Evolutionary conservation across 1,140 invertebrate genomes (phyloP).

Genomic region (Aradophagus sp.): DNA sequence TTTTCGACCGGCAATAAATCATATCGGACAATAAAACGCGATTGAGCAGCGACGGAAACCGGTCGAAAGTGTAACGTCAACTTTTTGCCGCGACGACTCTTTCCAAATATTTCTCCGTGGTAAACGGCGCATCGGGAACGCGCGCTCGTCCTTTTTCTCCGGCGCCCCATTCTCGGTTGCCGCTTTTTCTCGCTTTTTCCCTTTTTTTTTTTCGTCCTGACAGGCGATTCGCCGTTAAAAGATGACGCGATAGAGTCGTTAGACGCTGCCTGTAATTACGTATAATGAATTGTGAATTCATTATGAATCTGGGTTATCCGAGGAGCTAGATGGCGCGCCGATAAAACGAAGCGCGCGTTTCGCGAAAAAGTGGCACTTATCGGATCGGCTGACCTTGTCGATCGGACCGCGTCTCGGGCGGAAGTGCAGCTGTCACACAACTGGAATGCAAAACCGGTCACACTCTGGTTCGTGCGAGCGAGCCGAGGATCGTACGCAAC

Average conservation of each 20-base stretch:
- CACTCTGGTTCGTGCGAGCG: conserved; percentile 47
- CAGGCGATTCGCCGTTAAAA: conserved; percentile 25
- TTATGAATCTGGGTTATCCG: conserved; percentile 44
- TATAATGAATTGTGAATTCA: conserved; percentile 32
- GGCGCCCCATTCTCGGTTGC: too few relatives aligned
- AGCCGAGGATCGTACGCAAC: conserved; percentile 9
- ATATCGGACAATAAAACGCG: too few relatives aligned
- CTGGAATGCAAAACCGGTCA: conserved; percentile 51
- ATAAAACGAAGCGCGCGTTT: conserved; percentile 15
- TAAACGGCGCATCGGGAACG: too few relatives aligned
- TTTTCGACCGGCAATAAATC: too few relatives aligned
- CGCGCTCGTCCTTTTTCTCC: conserved; percentile 1
- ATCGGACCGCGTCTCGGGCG: conserved; percentile 39
- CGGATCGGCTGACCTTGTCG: conserved; percentile 52
- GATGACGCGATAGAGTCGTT: conserved; percentile 23
- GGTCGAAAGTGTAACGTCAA: conserved; percentile 9
- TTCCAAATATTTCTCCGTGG: too few relatives aligned
- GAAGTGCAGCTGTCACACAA: conserved; percentile 52
- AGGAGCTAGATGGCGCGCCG: conserved; percentile 7
- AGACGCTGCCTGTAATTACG: conserved; percentile 15
- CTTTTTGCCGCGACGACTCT: too few relatives aligned
- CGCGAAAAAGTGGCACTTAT: conserved; percentile 27
- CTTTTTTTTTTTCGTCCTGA: too few relatives aligned
- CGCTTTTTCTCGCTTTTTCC: too few relatives aligned
- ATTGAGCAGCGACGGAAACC: too few relatives aligned